phyloP scores from a whole-genome alignment of 2,888 invertebrate species.

The Polydrusus pterygomalis region DNA sequence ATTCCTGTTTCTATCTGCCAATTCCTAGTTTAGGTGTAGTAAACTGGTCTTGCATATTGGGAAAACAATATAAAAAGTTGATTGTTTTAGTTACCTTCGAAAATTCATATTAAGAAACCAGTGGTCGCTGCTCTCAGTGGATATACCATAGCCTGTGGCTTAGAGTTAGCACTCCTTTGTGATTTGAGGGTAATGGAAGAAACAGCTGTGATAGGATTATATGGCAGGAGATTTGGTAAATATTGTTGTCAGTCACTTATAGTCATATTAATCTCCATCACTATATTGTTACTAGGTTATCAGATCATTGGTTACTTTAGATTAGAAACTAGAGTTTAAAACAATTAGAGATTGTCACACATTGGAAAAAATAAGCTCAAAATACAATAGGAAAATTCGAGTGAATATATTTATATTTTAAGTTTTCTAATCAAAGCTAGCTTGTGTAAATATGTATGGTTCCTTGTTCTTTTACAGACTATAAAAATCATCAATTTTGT shows the following conservation, averaged over 20 bases:
- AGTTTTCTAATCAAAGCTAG: too few relatives aligned
- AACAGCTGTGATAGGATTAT: constrained; percentile 89
- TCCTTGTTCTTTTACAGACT: too few relatives aligned
- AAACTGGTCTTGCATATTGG: background rate
- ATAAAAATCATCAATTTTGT: too few relatives aligned
- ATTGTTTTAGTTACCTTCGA: constrained; percentile 76
- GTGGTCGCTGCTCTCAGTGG: constrained; percentile 93
- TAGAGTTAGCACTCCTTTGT: constrained; percentile 93
- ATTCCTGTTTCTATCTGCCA: background rate
- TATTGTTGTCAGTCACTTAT: background rate
- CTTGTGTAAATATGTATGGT: too few relatives aligned
- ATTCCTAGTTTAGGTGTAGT: background rate
- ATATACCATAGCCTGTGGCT: constrained; percentile 92
- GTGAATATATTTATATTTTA: too few relatives aligned
- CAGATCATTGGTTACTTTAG: too few relatives aligned
- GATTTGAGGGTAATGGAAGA: constrained; percentile 93
- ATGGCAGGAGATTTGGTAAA: constrained; percentile 89
- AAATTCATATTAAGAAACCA: constrained; percentile 86
- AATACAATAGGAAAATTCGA: too few relatives aligned
- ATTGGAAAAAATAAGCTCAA: too few relatives aligned
- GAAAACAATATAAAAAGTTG: background rate
- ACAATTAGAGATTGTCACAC: too few relatives aligned
- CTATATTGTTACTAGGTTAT: too few relatives aligned
- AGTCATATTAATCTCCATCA: background rate
- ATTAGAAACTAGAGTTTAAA: too few relatives aligned